phyloP scores from a whole-genome alignment of 2,888 invertebrate genomes.

The Leptarthrus brevirostris region DNA sequence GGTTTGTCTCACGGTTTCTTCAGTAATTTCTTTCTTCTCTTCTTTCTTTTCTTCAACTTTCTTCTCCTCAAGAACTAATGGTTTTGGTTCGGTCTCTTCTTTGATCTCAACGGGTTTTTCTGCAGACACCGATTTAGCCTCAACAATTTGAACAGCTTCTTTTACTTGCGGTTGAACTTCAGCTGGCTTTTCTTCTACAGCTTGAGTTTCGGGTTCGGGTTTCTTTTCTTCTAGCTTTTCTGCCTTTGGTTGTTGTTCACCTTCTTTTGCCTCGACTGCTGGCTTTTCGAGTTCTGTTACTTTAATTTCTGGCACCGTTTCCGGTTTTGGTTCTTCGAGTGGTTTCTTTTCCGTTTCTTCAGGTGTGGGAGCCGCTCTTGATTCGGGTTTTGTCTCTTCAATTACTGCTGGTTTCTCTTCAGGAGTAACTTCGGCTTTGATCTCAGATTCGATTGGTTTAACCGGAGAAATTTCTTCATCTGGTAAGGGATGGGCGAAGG shows the following conservation, averaged over 20 bases:
- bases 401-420: constrained; percentile 57
- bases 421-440: constrained; percentile 57
- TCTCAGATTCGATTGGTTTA: constrained; percentile 56
- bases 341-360: constrained; percentile 56
- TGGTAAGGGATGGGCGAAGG: constrained; percentile 61
- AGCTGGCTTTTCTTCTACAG: constrained; percentile 45
- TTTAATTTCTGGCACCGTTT: constrained; percentile 52
- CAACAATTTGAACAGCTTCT: constrained; percentile 56
- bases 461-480: constrained; percentile 62
- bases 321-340: constrained; percentile 55
- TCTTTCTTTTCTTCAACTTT: constrained; percentile 59
- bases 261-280: constrained; percentile 54
- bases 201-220: constrained; percentile 53
- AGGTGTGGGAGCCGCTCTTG: constrained; percentile 38
- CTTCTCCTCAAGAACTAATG: constrained; percentile 50
- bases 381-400: constrained; percentile 49
- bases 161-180: constrained; percentile 54
- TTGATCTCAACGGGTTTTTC: constrained; percentile 48
- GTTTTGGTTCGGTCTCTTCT: constrained; percentile 49
- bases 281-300: constrained; percentile 16
- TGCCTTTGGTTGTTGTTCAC: constrained; percentile 57
- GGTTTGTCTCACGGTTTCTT: constrained; percentile 59
- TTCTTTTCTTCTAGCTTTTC: constrained; percentile 58
- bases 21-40: constrained; percentile 57
- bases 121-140: constrained; percentile 53